Evolutionary conservation across 2,888 invertebrate species (phyloP), one percentile per base, ranked within the genome.

Genomic region (Neoaliturus tenellus): DNA sequence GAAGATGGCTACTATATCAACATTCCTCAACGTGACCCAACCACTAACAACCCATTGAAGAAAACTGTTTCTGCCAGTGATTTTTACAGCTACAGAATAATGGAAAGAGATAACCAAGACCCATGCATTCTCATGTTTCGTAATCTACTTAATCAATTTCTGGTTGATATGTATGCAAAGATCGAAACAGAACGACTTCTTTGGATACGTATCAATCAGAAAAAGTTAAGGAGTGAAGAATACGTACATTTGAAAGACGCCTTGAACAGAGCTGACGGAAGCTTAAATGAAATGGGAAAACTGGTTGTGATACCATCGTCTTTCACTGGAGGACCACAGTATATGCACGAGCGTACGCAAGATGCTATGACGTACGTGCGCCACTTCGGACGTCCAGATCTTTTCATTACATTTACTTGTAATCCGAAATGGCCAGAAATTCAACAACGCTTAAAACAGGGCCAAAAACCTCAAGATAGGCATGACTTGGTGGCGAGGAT

Each of bases 391-490:
- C 31, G 33, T 33, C 67, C 67, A 31, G 67, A 67, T n/a, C 35
- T 67, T 31, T 88, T 88, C 78, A 84, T 88, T 0, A 88, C 85
- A 20, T 85, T 86, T 78, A 88, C 88, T 41, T 88, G 87, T 80
- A 88, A 88, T 85, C 87, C 87, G 73, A 86, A 85, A 78, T 88
- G 88, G 89, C 17, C 25, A 31, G 88, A 89, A 81, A 88, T 88
- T 73, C 82, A 58, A 81, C 8, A 31, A 31, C 41, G 67, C 25
- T 71, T 87, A 62, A 14, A 35, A 3, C 23, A 62, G 14, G 80
- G 83, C 31, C 86, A 87, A 83, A 48, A 48, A 67, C 28, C 86
- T 35, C 62, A 25, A 23, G 84, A 87, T 84, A 55, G 86, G 17
- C 81, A 85, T 35, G 87, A 85, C 80, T 81, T 87, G 12, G 83